These are phyloP conservation scores for Anarhynchus alexandrinus DNA, from an alignment of 2,113 vertebrate species.

Conservation along the genomic window DNA sequence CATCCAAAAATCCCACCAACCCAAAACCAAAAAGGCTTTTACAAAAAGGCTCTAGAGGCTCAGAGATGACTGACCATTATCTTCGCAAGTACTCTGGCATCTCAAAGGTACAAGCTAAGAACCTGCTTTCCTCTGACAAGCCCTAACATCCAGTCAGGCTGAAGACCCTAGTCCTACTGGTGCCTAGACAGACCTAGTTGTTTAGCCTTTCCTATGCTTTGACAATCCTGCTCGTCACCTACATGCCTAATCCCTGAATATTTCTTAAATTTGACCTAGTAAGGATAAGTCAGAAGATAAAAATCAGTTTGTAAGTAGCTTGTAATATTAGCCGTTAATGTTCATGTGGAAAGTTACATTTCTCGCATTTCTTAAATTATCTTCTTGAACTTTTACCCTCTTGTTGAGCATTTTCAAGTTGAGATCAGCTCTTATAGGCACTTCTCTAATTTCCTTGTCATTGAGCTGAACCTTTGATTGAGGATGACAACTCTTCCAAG, in stretches of 20 bases:
- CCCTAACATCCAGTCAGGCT: not conserved
- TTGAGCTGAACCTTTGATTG: conserved; percentile 33
- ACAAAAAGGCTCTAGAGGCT: not conserved
- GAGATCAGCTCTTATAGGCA: not conserved
- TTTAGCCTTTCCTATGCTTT: not conserved
- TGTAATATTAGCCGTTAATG: not conserved
- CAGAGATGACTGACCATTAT: not conserved
- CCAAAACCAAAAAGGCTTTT: not conserved
- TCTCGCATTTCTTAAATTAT: not conserved
- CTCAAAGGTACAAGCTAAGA: not conserved
- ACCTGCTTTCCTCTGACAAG: not conserved
- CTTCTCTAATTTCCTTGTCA: conserved; percentile 23
- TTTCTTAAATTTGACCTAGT: not conserved
- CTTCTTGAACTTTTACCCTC: not conserved
- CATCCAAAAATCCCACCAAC: not conserved
- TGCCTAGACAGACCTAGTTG: not conserved
- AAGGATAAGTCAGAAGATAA: not conserved
- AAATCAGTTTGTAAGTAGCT: not conserved
- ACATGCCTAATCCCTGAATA: too few relatives aligned
- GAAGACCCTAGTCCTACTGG: not conserved
- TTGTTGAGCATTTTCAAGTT: not conserved
- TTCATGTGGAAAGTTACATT: not conserved
- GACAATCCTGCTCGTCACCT: not conserved
- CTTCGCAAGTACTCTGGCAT: not conserved
- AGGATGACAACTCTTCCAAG: conserved; percentile 52